Base-by-base conservation (phyloP, 2,888 invertebrate genomes). In the Agriopis leucophaearia region DNA sequence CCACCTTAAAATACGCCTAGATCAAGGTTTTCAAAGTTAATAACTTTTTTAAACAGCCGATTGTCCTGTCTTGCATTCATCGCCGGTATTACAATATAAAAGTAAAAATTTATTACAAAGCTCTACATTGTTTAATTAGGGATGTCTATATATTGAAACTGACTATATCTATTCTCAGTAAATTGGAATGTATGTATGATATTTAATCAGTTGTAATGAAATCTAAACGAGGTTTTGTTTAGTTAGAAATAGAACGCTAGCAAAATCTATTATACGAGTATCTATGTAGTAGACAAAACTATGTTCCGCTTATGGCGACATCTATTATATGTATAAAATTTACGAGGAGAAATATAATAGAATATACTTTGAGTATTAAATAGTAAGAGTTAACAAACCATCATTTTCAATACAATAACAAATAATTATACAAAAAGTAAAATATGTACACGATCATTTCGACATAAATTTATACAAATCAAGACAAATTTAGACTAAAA, bases 171-270 rank as follows among this genome's bases (percentile, higher is more conserved):
- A 68, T 42, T 64, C 56, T 66, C 66, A 66, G 55, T 67, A 74
- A 71, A 70, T 73, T 73, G 74, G 74, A 74, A 74, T 74, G 74
- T 74, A 66, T 69, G 64, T 12, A 62, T 68, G 56, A 69, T 65
- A 65, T 57, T 59, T 66, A 58, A 42, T 16, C 50, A 54, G 40
- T 40, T 66, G 38, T 40, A 9, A 40, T 52, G 35, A 58, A 55
- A 45, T 40, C 6, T 27, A 56, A 55, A 54, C 35, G 59, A 66
- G 65, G 63, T 61, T 66, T 64, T 67, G 67, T 64, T 63, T 52
- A 48, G 13, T 50, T 18, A 51, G 1, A 55, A 52, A 44, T 58
- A 58, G 35, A 58, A 57, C 16, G 16, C 72, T 74, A 74, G 69
- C 74, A 71, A 70, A 66, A 66, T 71, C 69, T 74, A 68, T 70